phyloP scores from a whole-genome alignment of 2,113 vertebrate genomes.

The Symphodus melops region DNA sequence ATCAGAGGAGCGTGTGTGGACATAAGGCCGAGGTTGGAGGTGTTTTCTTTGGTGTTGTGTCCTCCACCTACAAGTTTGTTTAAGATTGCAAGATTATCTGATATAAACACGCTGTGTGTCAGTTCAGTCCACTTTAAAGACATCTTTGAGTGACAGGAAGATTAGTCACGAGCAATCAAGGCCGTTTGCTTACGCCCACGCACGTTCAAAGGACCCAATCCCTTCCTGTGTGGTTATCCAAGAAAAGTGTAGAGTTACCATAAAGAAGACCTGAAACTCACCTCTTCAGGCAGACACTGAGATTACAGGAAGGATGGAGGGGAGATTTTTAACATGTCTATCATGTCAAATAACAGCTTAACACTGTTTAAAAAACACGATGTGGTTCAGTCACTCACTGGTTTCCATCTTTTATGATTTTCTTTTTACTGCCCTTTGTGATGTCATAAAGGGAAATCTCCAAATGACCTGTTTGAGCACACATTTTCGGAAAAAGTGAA shows the following conservation, averaged over 20 bases:
- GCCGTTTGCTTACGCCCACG: too few species aligned
- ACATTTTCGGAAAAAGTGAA: too few species aligned
- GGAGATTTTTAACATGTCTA: slow-evolving; percentile 48
- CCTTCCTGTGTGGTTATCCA: slow-evolving; percentile 56
- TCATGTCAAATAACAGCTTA: slow-evolving; percentile 52
- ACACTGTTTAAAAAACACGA: slow-evolving; percentile 28
- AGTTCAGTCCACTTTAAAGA: background rate
- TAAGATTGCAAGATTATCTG: slow-evolving; percentile 34
- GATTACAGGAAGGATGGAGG: slow-evolving; percentile 38
- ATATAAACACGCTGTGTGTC: slow-evolving; percentile 33
- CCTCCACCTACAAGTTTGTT: slow-evolving; percentile 33
- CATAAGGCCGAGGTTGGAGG: slow-evolving; percentile 17
- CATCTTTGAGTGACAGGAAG: slow-evolving; percentile 8
- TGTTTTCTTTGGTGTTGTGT: slow-evolving; percentile 41
- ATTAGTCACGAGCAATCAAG: slow-evolving; percentile 11
- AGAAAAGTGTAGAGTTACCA: slow-evolving; percentile 45
- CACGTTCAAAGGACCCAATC: slow-evolving; percentile 3
- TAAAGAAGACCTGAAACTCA: slow-evolving; percentile 26
- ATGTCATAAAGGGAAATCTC: too few species aligned
- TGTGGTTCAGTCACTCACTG: background rate
- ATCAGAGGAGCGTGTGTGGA: slow-evolving; percentile 37
- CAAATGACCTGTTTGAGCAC: too few species aligned
- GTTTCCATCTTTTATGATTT: too few species aligned
- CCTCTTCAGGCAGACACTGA: slow-evolving; percentile 20
- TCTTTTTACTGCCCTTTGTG: too few species aligned